Base-by-base conservation (phyloP, 2,797 vertebrate species). In the Anableps anableps region DNA sequence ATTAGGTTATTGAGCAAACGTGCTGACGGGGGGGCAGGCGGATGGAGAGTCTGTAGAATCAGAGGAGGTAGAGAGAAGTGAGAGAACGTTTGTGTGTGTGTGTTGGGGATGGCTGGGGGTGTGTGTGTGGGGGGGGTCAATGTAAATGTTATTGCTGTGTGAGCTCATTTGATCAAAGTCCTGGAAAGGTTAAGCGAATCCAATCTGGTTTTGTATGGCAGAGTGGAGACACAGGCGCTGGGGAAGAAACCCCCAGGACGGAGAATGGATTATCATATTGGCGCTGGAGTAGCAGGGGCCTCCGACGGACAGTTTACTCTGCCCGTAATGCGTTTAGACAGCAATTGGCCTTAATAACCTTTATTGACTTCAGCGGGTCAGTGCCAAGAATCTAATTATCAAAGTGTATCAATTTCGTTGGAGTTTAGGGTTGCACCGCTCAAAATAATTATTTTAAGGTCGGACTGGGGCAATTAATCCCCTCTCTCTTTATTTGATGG, bases 361-460 rank as follows among this genome's bases (percentile, higher is more conserved):
- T 97, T 97, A 97, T 96, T 97, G 96, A 97, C 97, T 97, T 96
- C 77, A 94, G 95, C 91, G 95, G 94, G 95, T 95, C 93, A 95
- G 95, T 97, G 97, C 97, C 96, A 96, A 97, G 96, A 93, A 96
- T 96, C 95, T 96, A 96, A 96, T 97, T 97, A 97, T 97, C 97
- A 97, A 97, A 97, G 97, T 97, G 96, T 96, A 97, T 97, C 96
- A 93, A 91, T 97, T 97, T 97, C 96, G 96, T 95, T 95, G 94
- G 94, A 94, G 94, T 96, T 96, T 97, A 96, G 96, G 97, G 95
- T 96, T 96, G 94, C 96, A 95, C 88, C 90, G 93, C 95, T 96
- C 96, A 91, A 95, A 95, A 95, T 96, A 97, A 97, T 97, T 97
- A 96, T 94, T 96, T 96, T 96, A 95, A 95, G 96, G 96, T 95